A percentile compares a stretch with the other conserved stretches of the same genome.
Conservation (phyloP, 2,888 invertebrate genomes). For the Parapristionchus giblindavisi region DNA sequence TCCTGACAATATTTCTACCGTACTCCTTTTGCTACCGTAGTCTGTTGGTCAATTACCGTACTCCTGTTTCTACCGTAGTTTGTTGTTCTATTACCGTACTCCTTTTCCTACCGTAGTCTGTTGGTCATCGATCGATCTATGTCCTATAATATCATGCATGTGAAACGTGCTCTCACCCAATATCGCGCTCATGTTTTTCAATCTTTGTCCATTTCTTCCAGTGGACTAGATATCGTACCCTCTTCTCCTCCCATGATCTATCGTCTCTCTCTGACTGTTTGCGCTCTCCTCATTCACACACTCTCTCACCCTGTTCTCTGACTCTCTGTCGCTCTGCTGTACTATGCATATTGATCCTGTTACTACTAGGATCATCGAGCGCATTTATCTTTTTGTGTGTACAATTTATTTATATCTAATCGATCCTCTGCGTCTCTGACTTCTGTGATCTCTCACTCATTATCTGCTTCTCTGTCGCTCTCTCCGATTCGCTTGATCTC, state of each 20-base stretch:
- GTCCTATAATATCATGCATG: too few relatives aligned
- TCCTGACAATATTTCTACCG: not conserved
- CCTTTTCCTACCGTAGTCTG: not conserved
- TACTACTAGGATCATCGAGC: too few relatives aligned
- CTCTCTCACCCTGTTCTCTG: not conserved
- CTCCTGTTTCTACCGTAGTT: not conserved
- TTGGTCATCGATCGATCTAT: too few relatives aligned
- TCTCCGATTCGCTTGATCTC: not conserved
- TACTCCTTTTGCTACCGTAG: not conserved
- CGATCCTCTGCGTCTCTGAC: too few relatives aligned
- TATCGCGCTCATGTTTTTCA: too few relatives aligned
- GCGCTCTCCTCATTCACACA: not conserved
- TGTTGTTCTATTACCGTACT: too few relatives aligned
- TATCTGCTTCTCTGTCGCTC: conserved; percentile 4
- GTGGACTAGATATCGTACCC: conserved; percentile 13
- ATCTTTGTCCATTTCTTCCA: too few relatives aligned
- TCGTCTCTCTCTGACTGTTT: not conserved
- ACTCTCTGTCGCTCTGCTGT: not conserved
- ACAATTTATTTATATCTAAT: too few relatives aligned
- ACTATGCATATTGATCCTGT: too few relatives aligned
- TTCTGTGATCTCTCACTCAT: too few relatives aligned
- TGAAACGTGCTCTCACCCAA: too few relatives aligned
- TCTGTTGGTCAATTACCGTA: not conserved
- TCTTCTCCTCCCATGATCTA: conserved; percentile 8
- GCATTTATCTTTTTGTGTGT: too few relatives aligned